Base-by-base conservation (phyloP, 1,140 invertebrate genomes). In the Druon quercuslanigerum region DNA sequence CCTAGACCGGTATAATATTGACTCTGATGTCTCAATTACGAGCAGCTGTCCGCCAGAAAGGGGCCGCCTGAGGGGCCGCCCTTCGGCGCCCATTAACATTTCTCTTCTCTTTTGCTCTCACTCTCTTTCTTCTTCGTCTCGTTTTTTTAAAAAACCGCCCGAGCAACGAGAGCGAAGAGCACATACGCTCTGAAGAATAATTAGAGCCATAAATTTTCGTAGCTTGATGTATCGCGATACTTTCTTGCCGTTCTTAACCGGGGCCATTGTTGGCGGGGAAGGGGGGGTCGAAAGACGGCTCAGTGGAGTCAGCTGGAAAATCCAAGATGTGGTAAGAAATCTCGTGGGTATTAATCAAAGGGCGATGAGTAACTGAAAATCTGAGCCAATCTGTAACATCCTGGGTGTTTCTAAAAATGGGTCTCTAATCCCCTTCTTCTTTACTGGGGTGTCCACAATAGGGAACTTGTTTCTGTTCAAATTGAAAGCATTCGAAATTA, bases 21-120 rank as follows among this genome's bases (percentile, higher is more conserved):
- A 50, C 76, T 73, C n/a, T 77, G 76, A 84, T 75, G 83, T 84
- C 76, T 84, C 82, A 80, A 82, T 82, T 79, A 84, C 19, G 52
- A 54, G 70, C 57, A 78, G 83, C 81, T 82, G 76, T 80, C 71
- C 19, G 56, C 78, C 60, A 76, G 73, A 77, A 73, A 51, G 51
- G 77, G 73, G 60, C 73, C 25, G 76, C 60, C 72, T 52, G 66
- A 51, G 51, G 77, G 73, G 60, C 73, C 25, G 76, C 60, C 72
- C 73, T 46, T 33, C 9, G 19, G 72, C 20, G 51, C 57, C 54
- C 50, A 74, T 74, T 74, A 74, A 46, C 71, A 51, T 79, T 71
- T 66, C 51, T 76, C 74, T 33, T 77, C 72, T 20, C 17, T 33
- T 16, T 50, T 16, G 12, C 71, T 57, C 16, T 74, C 7, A 51